Evolutionary conservation across 2,888 invertebrate species (phyloP), one percentile per base, ranked within the genome.

Genomic region (Xylophagus ater): DNA sequence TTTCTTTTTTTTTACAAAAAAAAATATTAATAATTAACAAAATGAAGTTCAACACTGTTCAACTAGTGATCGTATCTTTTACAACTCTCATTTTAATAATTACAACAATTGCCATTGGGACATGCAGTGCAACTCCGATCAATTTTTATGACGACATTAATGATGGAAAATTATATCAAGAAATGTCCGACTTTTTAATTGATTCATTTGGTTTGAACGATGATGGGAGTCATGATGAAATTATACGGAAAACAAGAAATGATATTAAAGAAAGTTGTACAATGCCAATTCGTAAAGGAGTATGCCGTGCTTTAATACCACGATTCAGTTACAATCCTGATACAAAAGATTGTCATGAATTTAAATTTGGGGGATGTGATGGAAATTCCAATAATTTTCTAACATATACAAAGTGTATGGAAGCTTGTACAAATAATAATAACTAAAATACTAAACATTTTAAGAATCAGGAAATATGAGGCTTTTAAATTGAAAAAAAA

Each of bases 281-380:
- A 17, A 25, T 46, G 32, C 47, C 47, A n/a, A 37, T 44, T 10
- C 54, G 62, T 19, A 62, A 62, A 36, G 65, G 65, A 7, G 60
- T 65, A n/a, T 65, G 65, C 25, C 58, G 66, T 1, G 65, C 65
- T 0, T 42, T 65, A 3, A 63, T 65, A 31, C 62, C 63, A 1
- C 55, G 66, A 36, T 65, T 59, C 59, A 61, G 67, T 39, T 73
- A 71, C 53, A 67, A 71, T 53, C 60, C 66, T 2, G 51, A 54
- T 34, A 55, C 58, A 26, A 64, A 63, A 42, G 60, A 64, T 37
- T 73, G 73, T 42, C 51, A 60, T 5, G 65, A 68, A 48, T 73
- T 73, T 52, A 67, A 66, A 46, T 73, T 68, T 45, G 73, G 73
- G 4, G 73, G 73, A 37, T 73, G 73, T 48, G 68, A 67, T 51